These are phyloP conservation scores for Micromussa lordhowensis DNA, from an alignment of 92 coral and sea anemone species.

Conservation along the genomic window DNA sequence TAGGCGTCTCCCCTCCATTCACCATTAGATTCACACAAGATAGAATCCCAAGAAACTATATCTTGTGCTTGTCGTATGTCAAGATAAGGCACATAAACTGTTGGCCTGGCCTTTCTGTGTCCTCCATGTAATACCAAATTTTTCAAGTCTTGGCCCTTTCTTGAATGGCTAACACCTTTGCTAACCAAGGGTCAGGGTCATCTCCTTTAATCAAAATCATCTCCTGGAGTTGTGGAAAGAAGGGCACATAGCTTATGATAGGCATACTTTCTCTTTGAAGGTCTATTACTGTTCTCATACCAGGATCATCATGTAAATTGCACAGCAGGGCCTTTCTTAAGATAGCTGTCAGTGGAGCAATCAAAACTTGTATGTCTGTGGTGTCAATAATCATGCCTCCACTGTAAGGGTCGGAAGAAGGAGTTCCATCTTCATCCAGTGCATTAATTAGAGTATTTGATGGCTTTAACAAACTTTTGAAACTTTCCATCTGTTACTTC, in stretches of 20 bases:
- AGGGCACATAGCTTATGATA: constrained; percentile 42
- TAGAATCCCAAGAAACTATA: constrained; percentile 33
- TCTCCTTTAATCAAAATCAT: constrained; percentile 54
- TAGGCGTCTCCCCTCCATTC: too few relatives aligned
- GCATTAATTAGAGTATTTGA: background rate
- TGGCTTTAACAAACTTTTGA: constrained; percentile 13
- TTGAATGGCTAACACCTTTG: constrained; percentile 33
- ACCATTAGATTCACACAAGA: constrained; percentile 15
- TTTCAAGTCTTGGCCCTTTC: constrained; percentile 42
- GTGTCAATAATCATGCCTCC: constrained; percentile 38
- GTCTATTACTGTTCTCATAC: constrained; percentile 42
- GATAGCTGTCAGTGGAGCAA: constrained; percentile 37
- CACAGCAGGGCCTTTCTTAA: constrained; percentile 16
- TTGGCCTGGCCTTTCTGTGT: constrained; percentile 8
- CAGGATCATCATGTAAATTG: constrained; percentile 14
- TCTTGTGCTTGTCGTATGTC: constrained; percentile 18
- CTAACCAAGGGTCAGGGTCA: constrained; percentile 54
- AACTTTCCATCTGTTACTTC: background rate
- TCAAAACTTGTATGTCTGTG: background rate
- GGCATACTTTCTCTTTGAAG: constrained; percentile 56
- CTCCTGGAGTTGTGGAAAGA: constrained; percentile 45
- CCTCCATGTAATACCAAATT: constrained; percentile 42
- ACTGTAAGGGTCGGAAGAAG: constrained; percentile 33
- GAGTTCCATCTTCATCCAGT: constrained; percentile 40
- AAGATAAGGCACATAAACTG: constrained; percentile 25